Conservation (phyloP, 1,140 invertebrate genomes). For the Saccostrea echinata region DNA sequence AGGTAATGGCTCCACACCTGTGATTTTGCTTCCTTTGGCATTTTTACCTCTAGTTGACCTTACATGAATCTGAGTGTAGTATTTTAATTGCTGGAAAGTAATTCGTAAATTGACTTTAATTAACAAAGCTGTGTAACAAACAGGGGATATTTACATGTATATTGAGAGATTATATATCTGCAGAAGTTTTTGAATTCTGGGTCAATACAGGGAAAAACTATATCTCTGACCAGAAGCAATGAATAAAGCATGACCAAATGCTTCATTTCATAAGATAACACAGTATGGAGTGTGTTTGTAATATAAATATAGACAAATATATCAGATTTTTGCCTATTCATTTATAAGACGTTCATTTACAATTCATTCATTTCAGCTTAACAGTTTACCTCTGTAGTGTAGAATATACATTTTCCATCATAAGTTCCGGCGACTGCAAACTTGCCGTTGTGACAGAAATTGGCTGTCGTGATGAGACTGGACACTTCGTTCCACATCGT, state of each 20-base stretch:
- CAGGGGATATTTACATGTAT: too few species aligned
- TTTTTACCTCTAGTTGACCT: slow-evolving; percentile 96
- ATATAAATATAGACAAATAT: too few species aligned
- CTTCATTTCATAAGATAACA: too few species aligned
- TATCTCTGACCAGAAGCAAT: too few species aligned
- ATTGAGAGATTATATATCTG: too few species aligned
- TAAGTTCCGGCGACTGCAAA: slow-evolving; percentile 97
- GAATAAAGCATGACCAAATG: too few species aligned
- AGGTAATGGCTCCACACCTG: slow-evolving; percentile 97
- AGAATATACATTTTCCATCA: slow-evolving; percentile 98
- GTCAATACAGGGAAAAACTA: too few species aligned
- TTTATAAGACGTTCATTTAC: too few species aligned
- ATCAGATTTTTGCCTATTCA: too few species aligned
- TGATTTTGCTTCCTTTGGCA: slow-evolving; percentile 95
- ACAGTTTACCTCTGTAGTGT: slow-evolving; percentile 89
- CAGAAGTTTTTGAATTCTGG: too few species aligned
- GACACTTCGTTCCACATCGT: slow-evolving; percentile 97
- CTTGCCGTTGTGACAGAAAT: slow-evolving; percentile 98
- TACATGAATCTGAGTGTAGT: slow-evolving; percentile 98
- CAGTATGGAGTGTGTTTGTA: too few species aligned
- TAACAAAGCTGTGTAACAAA: too few species aligned
- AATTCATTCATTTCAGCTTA: background rate
- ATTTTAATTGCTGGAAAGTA: slow-evolving; percentile 89
- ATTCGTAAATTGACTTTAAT: background rate
- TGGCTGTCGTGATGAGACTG: slow-evolving; percentile 85